Evolutionary conservation across 2,797 vertebrate genomes (phyloP).

Genomic region (Sebastes matsubarae): DNA sequence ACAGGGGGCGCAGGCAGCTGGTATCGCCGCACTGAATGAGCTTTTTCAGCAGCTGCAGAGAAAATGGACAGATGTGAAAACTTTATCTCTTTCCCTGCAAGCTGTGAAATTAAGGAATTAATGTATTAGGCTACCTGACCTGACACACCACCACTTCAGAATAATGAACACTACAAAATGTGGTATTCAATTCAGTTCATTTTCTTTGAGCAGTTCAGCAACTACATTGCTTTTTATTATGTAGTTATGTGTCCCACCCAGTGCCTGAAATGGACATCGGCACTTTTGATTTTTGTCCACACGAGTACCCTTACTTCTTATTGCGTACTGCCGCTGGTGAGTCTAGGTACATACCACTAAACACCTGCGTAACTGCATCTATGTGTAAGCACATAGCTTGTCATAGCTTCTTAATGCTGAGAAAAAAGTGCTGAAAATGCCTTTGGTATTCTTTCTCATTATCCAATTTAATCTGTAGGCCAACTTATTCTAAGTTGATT

Average conservation of each 20-base stretch:
- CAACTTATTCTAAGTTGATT: too few relatives aligned
- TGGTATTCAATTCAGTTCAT: neutral
- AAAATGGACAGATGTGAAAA: neutral
- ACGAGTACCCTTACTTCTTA: rapidly evolving
- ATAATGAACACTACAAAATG: neutral
- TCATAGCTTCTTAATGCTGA: too few relatives aligned
- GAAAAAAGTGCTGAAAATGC: too few relatives aligned
- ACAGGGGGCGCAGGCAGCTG: constrained; percentile 87
- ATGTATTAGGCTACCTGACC: neutral
- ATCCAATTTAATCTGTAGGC: too few relatives aligned
- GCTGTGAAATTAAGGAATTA: neutral
- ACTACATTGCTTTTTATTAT: neutral
- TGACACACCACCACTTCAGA: neutral
- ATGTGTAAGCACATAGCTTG: too few relatives aligned
- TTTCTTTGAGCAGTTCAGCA: neutral
- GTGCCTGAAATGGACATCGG: too few relatives aligned
- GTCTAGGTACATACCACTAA: too few relatives aligned
- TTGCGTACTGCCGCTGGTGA: rapidly evolving
- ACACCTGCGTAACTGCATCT: too few relatives aligned
- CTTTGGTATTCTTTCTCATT: too few relatives aligned
- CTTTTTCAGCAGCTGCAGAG: constrained; percentile 89
- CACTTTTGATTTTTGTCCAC: too few relatives aligned
- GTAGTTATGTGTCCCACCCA: rapidly evolving
- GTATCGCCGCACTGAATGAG: constrained; percentile 88
- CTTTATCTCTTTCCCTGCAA: neutral